phyloP scores from a whole-genome alignment of 2,113 vertebrate species.

The Calypte anna region DNA sequence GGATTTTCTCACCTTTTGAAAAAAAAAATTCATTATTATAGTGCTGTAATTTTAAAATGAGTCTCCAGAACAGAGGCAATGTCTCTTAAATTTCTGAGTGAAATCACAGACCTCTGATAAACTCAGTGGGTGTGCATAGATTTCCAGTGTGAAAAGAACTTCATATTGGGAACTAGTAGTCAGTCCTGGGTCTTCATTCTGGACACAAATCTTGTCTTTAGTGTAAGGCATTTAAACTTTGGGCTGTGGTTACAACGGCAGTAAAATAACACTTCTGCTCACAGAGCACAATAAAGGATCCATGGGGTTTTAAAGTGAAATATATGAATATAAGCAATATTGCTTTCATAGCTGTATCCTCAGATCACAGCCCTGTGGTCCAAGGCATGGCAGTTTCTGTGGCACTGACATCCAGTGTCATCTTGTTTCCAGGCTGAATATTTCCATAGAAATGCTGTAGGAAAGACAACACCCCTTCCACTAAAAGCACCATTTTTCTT shows the following conservation, averaged over 20 bases:
- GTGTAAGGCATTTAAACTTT: neutral
- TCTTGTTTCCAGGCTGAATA: neutral
- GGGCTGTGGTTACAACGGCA: neutral
- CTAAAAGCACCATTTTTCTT: neutral
- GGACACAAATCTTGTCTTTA: neutral
- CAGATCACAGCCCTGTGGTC: fast-evolving
- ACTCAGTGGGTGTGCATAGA: neutral
- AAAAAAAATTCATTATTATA: neutral
- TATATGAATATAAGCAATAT: neutral
- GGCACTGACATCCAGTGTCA: neutral
- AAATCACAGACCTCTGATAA: neutral
- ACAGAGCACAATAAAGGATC: neutral
- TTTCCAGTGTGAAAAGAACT: neutral
- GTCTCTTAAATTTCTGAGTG: neutral
- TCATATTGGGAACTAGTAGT: neutral
- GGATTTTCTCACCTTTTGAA: neutral
- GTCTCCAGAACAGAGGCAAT: neutral
- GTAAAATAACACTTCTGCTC: neutral
- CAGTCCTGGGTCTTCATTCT: neutral
- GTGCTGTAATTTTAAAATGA: neutral
- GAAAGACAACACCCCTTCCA: neutral
- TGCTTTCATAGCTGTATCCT: neutral
- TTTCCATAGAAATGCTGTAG: neutral
- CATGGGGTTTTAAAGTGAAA: neutral
- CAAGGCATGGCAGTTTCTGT: neutral